Percentiles rank a stretch among this genome's conserved stretches.
Evolutionary conservation across 2,797 vertebrate species (phyloP).

Genomic region (Chiroxiphia lanceolata): DNA sequence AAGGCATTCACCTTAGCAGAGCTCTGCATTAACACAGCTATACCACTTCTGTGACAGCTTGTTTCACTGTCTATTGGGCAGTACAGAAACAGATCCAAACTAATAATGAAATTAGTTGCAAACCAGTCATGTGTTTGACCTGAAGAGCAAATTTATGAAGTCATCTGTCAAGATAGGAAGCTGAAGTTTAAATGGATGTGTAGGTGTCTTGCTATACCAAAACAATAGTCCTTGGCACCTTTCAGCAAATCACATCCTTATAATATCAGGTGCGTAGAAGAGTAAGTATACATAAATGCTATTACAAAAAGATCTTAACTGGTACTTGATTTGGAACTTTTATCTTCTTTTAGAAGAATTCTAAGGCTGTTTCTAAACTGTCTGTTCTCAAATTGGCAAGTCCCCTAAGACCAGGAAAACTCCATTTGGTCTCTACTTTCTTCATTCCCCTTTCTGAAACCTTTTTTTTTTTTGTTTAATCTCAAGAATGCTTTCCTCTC

Average conservation of each 20-base stretch:
- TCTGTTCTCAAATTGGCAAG: neutral
- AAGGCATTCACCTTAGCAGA: neutral
- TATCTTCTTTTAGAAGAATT: neutral
- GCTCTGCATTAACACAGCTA: neutral
- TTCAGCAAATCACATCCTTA: neutral
- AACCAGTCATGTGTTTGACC: neutral
- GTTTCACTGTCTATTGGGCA: neutral
- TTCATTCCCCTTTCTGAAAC: neutral
- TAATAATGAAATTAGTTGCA: neutral
- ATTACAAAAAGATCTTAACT: neutral
- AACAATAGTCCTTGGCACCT: neutral
- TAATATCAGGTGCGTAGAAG: neutral
- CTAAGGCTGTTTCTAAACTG: neutral
- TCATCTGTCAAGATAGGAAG: neutral
- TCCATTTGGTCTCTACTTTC: neutral
- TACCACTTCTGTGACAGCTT: neutral
- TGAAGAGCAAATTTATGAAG: neutral
- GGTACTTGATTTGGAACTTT: neutral
- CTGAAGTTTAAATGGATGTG: neutral
- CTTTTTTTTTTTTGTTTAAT: neutral
- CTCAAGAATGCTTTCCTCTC: neutral
- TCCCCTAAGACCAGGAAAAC: neutral
- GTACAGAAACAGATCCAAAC: neutral
- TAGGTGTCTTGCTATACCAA: neutral
- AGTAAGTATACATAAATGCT: neutral